Base-by-base conservation (phyloP, 92 coral and sea anemone species). In the Scolanthus callimorphus region DNA sequence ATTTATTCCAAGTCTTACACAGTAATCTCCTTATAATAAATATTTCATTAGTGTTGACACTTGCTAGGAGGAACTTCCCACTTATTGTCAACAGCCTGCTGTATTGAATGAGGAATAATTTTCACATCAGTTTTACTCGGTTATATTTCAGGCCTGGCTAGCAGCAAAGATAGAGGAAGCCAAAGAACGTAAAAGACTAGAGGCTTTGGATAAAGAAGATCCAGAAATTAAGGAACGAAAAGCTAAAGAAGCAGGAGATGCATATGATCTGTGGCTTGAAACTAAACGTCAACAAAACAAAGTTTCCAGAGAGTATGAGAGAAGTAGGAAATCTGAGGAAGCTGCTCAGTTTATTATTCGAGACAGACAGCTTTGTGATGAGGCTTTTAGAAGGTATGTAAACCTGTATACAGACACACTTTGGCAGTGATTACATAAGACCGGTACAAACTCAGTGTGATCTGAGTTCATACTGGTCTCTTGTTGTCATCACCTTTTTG, bases 351-450 rank as follows among this genome's bases (percentile, higher is more conserved):
- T 79, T 39, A 76, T 90, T 17, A 83, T 92, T 1, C 67, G 96
- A 75, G 98, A 92, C 61, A 67, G 98, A 31, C 78, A 77, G 13
- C 55, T 90, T 8, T 92, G 98, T 65, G 98, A 92, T 11, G 98
- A 92, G 60, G 98, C 98, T 13, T 92, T 89, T 44, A 71, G 69
- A 81, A 92, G 96, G 98, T 88, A 63, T 34, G n/a, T n/a, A n/a
- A n/a, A n/a, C n/a, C n/a, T n/a, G n/a, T n/a, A n/a, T n/a, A n/a
- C n/a, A n/a, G n/a, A n/a, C n/a, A n/a, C n/a, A n/a, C n/a, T n/a
- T n/a, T n/a, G n/a, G n/a, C n/a, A n/a, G n/a, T n/a, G n/a, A n/a
- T n/a, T n/a, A n/a, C n/a, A n/a, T n/a, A n/a, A n/a, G n/a, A n/a
- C n/a, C n/a, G n/a, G n/a, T n/a, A n/a, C n/a, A n/a, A n/a, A n/a